These are phyloP conservation scores for Leptoteleia sp. DNA, from an alignment of 1,140 invertebrate species.

Conservation along the genomic window DNA sequence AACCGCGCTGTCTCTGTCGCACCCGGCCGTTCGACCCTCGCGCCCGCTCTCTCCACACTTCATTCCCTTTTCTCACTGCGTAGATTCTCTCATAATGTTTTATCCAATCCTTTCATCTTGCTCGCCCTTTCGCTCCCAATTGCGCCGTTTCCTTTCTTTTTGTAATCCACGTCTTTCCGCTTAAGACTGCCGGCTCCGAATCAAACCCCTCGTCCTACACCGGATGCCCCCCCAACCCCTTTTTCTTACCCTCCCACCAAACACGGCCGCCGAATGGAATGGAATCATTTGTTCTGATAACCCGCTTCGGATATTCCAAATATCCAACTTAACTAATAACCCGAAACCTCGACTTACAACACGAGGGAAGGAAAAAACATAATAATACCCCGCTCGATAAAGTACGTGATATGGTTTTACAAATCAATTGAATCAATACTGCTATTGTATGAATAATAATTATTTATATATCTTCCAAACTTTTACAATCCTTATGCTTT, in stretches of 20 bases:
- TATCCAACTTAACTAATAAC: too few species aligned
- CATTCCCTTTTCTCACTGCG: slow-evolving; percentile 50
- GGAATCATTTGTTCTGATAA: slow-evolving; percentile 52
- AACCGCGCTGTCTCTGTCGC: slow-evolving; percentile 14
- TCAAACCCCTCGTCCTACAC: slow-evolving; percentile 19
- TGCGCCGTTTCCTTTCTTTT: slow-evolving; percentile 24
- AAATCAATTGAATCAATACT: too few species aligned
- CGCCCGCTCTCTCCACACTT: slow-evolving; percentile 25
- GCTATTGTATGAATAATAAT: too few species aligned
- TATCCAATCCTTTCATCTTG: slow-evolving; percentile 58
- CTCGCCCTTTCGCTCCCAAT: slow-evolving; percentile 39
- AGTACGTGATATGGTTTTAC: too few species aligned
- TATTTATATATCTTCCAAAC: too few species aligned
- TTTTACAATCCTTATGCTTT: too few species aligned
- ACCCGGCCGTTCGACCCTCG: slow-evolving; percentile 12
- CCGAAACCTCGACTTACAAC: too few species aligned
- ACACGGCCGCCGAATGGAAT: slow-evolving; percentile 19
- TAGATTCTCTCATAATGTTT: slow-evolving; percentile 60
- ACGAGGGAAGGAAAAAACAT: too few species aligned
- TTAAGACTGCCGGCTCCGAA: slow-evolving; percentile 32
- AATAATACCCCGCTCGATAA: too few species aligned
- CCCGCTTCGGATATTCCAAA: slow-evolving; percentile 18
- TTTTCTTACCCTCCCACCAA: slow-evolving; percentile 19
- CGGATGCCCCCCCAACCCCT: too few species aligned
- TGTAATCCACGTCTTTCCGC: slow-evolving; percentile 40